Evolutionary conservation across 2,113 vertebrate genomes (phyloP), one percentile per base, ranked within the genome.

Genomic region (Phycodurus eques): DNA sequence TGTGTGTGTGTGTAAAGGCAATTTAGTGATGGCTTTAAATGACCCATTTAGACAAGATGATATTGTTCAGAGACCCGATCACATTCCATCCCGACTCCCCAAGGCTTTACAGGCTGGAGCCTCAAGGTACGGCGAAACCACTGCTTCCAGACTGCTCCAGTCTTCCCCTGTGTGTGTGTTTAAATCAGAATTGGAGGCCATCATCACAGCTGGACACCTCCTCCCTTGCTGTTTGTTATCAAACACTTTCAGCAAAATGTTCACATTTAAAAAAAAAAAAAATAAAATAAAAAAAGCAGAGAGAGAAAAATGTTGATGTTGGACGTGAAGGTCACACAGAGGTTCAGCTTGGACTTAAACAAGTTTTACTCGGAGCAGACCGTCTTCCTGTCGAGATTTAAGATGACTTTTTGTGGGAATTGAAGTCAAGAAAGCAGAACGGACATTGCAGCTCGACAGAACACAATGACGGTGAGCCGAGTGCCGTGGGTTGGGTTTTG

Each of bases 201-300:
- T 82, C 74, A 78, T 88, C 82, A 74, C 79, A 85, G 82, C 82
- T 79, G 79, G 84, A 81, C 44, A 62, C 68, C 70, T 74, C 67
- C 66, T 67, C 12, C 1, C 39, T 56, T 57, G 74, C 14, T 44
- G 69, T 59, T 70, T 67, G 66, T 13, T 20, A 81, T 75, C 66
- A 70, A 63, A 79, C 62, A 79, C 64, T 57, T 67, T 19, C 53
- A 47, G 73, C 57, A 60, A 73, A 79, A 70, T 46, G n/a, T 22
- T 64, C 60, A 62, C 17, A 39, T 44, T 68, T 4, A 43, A 70
- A 75, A 80, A 60, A 73, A 66, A 31, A 31, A 6, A 31, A 31
- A 27, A 27, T 27, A 31, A 31, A 27, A 27, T 27, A 59, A 33
- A 53, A 33, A 76, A 59, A 8, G 3, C 17, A 27, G n/a, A 62